Base-by-base conservation (phyloP, 2,797 vertebrate species). In the Chelonia mydas region DNA sequence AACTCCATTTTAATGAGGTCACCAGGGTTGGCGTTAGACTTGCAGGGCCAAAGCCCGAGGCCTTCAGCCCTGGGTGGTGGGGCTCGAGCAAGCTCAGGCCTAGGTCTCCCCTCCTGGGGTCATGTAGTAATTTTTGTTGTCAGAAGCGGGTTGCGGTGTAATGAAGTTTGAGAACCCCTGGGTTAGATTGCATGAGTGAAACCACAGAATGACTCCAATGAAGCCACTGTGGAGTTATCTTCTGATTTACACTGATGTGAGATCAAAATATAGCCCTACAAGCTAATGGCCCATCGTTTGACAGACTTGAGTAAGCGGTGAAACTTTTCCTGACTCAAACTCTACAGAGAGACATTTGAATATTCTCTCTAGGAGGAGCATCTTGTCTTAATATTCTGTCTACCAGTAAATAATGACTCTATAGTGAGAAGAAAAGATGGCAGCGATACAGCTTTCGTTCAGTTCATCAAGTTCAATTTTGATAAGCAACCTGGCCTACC, bases 401-500 rank as follows among this genome's bases (percentile, higher is more conserved):
- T 65, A 76, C 47, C 91, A 96, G 92, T 95, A 97, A 97, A 95
- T 95, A 97, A 94, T 7, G 1, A 91, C 94, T 93, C 92, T 85
- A 90, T 87, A 37, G 77, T 88, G 92, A 47, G 81, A 77, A 74
- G 84, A 33, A 57, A 61, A 54, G 28, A 3, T 59, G 85, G 81
- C 25, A 72, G 93, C 31, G 55, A 76, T 95, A 92, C 57, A 88
- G 83, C 92, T 95, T 96, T 95, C 87, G 86, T 95, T 85, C 92
- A 82, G 95, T 96, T 97, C 95, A 97, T 97, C 95, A 96, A 95
- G 90, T 95, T 94, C 91, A 65, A 85, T 93, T 86, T 68, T 88
- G 90, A 96, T 94, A 96, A 95, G 90, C 93, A 96, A 92, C 50
- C 81, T 94, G 93, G 94, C 95, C 92, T 94, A 89, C 84, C 91